Evolutionary conservation across 2,888 invertebrate genomes (phyloP), one percentile per base, ranked within the genome.

Genomic region (Diadromus collaris): DNA sequence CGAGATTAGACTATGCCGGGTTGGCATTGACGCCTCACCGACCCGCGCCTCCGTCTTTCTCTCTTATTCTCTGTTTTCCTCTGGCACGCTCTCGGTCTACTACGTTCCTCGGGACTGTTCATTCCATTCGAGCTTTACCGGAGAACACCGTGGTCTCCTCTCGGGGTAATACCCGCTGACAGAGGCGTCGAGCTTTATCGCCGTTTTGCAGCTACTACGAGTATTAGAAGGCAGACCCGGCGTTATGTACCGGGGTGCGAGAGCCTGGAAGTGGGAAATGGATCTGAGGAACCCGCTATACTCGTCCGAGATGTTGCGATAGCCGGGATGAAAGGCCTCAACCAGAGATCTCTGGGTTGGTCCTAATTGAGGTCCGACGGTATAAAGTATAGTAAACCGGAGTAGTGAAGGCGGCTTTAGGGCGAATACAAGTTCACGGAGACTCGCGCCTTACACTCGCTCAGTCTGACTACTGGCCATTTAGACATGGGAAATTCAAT

Each of bases 151-250:
- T 70, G 73, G 76, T 70, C 56, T 76, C 41, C 72, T 41, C 27
- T 19, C 71, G 46, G 38, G 44, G 56, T 63, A 64, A 64, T 58
- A 68, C 78, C 75, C 65, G 68, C 64, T 44, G 51, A 38, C 34
- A 48, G 24, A 60, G 32, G 65, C 63, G 65, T 69, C 69, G 73
- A 77, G 80, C 79, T 81, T 83, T 83, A 83, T 83, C 83, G 69
- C 78, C 76, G 65, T 81, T 82, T 80, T 72, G 80, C 83, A 83
- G 83, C 78, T 82, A 80, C 79, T 69, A 71, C 68, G 63, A 67
- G 76, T 54, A 76, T 76, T 72, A 76, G 79, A 73, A 72, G 72
- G 58, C 63, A 32, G 27, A 68, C 16, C 38, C 32, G 68, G 48
- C 46, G 19, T 63, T 73, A 48, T 61, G 67, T 63, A 41, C 56